Conservation (phyloP, 2,888 invertebrate genomes). For the Unio delphinus region DNA sequence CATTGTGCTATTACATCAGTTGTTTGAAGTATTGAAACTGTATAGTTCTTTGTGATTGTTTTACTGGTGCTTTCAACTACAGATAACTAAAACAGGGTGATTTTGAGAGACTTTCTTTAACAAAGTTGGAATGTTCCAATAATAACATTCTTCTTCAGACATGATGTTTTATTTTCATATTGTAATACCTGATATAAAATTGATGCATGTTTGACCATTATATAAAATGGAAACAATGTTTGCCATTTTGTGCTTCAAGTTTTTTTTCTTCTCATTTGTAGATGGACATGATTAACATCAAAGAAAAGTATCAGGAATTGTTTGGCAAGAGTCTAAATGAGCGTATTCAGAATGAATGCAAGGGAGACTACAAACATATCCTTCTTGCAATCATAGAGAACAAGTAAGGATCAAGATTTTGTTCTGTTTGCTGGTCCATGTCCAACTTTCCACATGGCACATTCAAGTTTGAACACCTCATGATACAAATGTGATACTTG, state of each 20-base stretch:
- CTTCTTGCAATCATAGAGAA: slow-evolving; percentile 59
- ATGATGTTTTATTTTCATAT: too few species aligned
- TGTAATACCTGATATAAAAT: too few species aligned
- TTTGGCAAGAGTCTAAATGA: slow-evolving; percentile 66
- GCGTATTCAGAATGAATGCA: slow-evolving; percentile 65
- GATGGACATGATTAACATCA: slow-evolving; percentile 71
- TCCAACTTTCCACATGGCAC: neutral
- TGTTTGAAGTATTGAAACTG: too few species aligned
- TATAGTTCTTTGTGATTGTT: too few species aligned
- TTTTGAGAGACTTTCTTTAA: too few species aligned
- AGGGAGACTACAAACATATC: slow-evolving; percentile 68
- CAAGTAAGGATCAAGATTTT: slow-evolving; percentile 23
- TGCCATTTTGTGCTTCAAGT: neutral
- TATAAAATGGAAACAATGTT: neutral
- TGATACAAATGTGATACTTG: too few species aligned
- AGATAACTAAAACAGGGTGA: too few species aligned
- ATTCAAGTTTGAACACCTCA: too few species aligned
- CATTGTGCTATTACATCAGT: too few species aligned
- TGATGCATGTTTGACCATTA: neutral
- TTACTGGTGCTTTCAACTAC: too few species aligned
- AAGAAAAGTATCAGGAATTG: slow-evolving; percentile 64
- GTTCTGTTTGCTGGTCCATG: neutral
- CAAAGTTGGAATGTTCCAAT: too few species aligned
- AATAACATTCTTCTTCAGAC: too few species aligned
- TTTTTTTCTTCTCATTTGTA: slow-evolving; percentile 38